phyloP scores from a whole-genome alignment of 2,113 vertebrate species.

The Psittacus erithacus region DNA sequence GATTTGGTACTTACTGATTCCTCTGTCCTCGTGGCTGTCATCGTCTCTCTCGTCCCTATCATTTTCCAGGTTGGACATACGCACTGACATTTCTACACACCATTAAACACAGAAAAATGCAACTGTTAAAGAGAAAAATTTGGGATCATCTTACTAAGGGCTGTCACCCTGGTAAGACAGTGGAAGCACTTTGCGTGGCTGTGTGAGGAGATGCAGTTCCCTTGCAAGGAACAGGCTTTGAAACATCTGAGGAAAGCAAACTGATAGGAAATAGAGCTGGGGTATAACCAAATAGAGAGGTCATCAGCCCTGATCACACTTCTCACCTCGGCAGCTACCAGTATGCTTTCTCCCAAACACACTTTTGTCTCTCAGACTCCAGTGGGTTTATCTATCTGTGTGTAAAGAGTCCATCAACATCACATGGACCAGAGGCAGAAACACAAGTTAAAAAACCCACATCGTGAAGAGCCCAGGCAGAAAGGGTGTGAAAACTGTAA shows the following conservation, averaged over 20 bases:
- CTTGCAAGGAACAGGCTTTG: neutral
- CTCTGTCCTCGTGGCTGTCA: slow-evolving; percentile 95
- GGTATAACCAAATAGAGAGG: neutral
- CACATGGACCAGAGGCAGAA: neutral
- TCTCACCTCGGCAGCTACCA: neutral
- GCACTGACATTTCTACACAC: slow-evolving; percentile 94
- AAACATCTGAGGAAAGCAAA: neutral
- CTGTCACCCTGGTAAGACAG: neutral
- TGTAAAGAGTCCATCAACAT: neutral
- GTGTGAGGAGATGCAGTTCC: neutral
- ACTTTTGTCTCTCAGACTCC: neutral
- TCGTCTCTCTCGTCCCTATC: slow-evolving; percentile 96
- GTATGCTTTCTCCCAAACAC: neutral
- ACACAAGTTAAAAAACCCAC: neutral
- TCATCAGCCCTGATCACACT: neutral
- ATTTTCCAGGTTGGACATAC: slow-evolving; percentile 98
- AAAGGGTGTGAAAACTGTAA: neutral
- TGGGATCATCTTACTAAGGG: neutral
- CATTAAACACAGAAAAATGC: slow-evolving; percentile 62
- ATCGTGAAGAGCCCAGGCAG: neutral
- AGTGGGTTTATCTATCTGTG: neutral
- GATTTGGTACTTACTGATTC: slow-evolving; percentile 88
- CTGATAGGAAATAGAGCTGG: neutral
- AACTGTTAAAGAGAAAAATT: slow-evolving; percentile 41
- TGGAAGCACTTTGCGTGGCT: neutral